Evolutionary conservation across 1,140 invertebrate species (phyloP).

Genomic region (Pachypeltis micranthus): DNA sequence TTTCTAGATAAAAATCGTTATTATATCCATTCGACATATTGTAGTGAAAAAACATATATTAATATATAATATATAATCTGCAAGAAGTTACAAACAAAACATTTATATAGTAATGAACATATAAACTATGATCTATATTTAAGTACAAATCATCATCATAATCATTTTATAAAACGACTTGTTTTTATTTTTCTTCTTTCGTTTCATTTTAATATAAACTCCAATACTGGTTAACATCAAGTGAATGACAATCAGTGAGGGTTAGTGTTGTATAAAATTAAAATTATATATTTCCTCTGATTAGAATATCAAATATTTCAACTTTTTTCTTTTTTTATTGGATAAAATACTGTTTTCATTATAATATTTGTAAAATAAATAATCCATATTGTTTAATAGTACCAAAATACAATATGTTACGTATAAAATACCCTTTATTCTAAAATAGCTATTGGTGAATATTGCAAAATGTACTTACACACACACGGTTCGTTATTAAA

Average conservation of each 20-base stretch:
- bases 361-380: constrained; percentile 23
- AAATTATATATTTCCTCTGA: constrained; percentile 20
- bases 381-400: constrained; percentile 25
- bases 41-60: constrained; percentile 27
- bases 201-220: constrained; percentile 18
- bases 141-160: constrained; percentile 25
- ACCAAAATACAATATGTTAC: constrained; percentile 28
- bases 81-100: constrained; percentile 26
- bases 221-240: constrained; percentile 23
- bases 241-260: constrained; percentile 20
- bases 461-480: constrained; percentile 24
- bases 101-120: constrained; percentile 27
- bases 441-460: constrained; percentile 26
- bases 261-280: constrained; percentile 21
- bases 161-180: constrained; percentile 22
- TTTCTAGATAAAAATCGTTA: constrained; percentile 28
- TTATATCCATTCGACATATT: constrained; percentile 27
- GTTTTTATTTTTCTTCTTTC: constrained; percentile 10
- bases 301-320: constrained; percentile 23
- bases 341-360: constrained; percentile 24
- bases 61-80: constrained; percentile 24
- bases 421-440: constrained; percentile 27
- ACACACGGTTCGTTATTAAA: constrained; percentile 19
- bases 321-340: constrained; percentile 19
- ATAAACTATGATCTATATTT: constrained; percentile 24